Evolutionary conservation across 2,113 vertebrate genomes (phyloP).

Genomic region (Canis aureus): DNA sequence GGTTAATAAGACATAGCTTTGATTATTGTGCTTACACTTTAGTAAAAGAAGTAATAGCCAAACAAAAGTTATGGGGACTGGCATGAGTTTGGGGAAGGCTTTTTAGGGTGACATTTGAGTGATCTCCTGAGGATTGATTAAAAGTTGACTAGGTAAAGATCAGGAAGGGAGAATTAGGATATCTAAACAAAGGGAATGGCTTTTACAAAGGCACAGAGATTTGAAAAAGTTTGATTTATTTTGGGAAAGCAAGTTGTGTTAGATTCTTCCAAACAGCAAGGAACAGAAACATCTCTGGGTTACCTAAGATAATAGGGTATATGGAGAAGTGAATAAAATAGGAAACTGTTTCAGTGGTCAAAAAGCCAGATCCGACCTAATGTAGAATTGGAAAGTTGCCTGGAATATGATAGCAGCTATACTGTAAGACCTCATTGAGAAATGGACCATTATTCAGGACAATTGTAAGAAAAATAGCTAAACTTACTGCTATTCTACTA

Average conservation of each 20-base stretch:
- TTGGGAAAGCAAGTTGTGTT: conserved; percentile 18
- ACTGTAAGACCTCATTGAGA: not conserved
- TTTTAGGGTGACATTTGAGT: not conserved
- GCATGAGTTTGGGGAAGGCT: not conserved
- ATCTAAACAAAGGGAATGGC: not conserved
- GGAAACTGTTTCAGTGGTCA: not conserved
- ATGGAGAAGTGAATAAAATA: not conserved
- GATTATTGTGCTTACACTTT: conserved; percentile 26
- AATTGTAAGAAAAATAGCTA: not conserved
- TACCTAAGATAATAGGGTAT: not conserved
- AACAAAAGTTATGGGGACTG: not conserved
- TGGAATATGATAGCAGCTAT: not conserved
- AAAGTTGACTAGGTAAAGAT: not conserved
- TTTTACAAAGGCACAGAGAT: not conserved
- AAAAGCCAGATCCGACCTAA: not conserved
- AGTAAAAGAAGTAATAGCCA: not conserved
- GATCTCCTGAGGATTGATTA: conserved; percentile 14
- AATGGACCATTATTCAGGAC: not conserved
- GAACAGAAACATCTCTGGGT: not conserved
- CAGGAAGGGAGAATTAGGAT: not conserved
- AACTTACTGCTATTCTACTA: not conserved
- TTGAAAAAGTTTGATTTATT: conserved; percentile 35
- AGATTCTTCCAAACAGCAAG: not conserved
- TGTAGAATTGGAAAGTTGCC: not conserved
- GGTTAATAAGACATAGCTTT: not conserved